Evolutionary conservation across 2,113 vertebrate genomes (phyloP).

Genomic region (Oryzias woworae): DNA sequence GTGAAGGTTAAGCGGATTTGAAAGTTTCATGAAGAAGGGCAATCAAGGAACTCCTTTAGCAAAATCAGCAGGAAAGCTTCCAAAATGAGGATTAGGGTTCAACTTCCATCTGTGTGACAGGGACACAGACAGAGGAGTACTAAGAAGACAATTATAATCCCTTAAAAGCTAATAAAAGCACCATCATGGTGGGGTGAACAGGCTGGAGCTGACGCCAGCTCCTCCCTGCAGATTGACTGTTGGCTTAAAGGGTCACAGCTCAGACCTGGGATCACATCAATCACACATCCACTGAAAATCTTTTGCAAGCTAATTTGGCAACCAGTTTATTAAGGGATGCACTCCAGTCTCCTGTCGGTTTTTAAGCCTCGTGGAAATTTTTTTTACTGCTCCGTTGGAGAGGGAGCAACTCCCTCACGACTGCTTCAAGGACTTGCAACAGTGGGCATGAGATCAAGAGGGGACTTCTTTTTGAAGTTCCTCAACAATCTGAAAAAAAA

Average conservation of each 20-base stretch:
- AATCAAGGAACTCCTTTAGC: conserved; percentile 59
- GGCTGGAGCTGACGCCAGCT: conserved; percentile 25
- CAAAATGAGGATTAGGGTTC: conserved; percentile 73
- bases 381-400: conserved; percentile 47
- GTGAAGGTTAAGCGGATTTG: conserved; percentile 70
- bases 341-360: conserved; percentile 36
- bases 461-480: conserved; percentile 44
- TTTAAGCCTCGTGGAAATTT: conserved; percentile 36
- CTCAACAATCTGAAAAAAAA: conserved; percentile 19
- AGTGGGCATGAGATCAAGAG: conserved; percentile 58
- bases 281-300: conserved; percentile 41
- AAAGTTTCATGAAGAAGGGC: conserved; percentile 49
- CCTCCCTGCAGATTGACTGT: conserved; percentile 49
- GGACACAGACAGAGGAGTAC: conserved; percentile 69
- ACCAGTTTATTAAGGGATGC: conserved; percentile 54
- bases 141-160: conserved; percentile 78
- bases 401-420: conserved; percentile 34
- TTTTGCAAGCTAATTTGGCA: conserved; percentile 45
- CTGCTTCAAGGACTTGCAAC: conserved; percentile 13
- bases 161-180: conserved; percentile 74
- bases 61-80: conserved; percentile 63
- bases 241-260: conserved; percentile 54
- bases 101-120: conserved; percentile 71
- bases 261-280: conserved; percentile 55
- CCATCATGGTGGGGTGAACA: conserved; percentile 58